Conservation (phyloP, 2,888 invertebrate genomes). For the Fragum whitleyi region DNA sequence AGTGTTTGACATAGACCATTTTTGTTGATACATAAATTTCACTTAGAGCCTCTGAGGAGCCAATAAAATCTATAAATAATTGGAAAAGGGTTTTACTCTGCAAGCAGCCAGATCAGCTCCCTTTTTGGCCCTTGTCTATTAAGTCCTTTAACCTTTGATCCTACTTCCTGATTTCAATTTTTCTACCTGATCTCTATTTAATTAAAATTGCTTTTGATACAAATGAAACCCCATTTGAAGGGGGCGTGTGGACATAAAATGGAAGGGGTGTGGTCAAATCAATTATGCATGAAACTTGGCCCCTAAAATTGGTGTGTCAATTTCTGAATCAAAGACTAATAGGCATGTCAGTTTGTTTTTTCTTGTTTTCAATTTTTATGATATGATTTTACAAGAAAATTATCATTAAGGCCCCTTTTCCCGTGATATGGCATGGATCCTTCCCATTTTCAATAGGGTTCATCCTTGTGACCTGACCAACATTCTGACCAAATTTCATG, state of each 20-base stretch:
- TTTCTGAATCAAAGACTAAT: not conserved
- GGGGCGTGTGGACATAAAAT: slow-evolving; percentile 6
- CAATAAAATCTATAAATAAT: no score
- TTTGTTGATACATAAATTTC: no score
- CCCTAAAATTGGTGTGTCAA: slow-evolving; percentile 12
- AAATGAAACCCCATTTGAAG: slow-evolving; percentile 11
- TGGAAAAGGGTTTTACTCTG: no score
- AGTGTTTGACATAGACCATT: no score
- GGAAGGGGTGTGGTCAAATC: slow-evolving; percentile 8
- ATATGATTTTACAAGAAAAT: no score
- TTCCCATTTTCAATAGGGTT: no score
- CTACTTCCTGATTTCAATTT: not conserved
- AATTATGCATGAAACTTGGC: slow-evolving; percentile 22
- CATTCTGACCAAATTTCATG: no score
- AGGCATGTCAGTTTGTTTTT: not conserved
- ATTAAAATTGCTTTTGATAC: slow-evolving; percentile 1
- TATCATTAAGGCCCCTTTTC: no score
- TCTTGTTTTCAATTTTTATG: not conserved
- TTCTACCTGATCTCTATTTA: slow-evolving; percentile 2
- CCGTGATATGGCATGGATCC: no score
- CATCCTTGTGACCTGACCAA: no score
- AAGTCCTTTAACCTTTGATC: slow-evolving; percentile 18
- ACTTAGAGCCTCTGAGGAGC: no score
- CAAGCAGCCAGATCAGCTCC: not conserved
- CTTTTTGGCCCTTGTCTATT: not conserved